Percentiles rank a stretch among this genome's conserved stretches.
Conservation (phyloP, 2,113 vertebrate genomes). For the Desmodus rotundus region DNA sequence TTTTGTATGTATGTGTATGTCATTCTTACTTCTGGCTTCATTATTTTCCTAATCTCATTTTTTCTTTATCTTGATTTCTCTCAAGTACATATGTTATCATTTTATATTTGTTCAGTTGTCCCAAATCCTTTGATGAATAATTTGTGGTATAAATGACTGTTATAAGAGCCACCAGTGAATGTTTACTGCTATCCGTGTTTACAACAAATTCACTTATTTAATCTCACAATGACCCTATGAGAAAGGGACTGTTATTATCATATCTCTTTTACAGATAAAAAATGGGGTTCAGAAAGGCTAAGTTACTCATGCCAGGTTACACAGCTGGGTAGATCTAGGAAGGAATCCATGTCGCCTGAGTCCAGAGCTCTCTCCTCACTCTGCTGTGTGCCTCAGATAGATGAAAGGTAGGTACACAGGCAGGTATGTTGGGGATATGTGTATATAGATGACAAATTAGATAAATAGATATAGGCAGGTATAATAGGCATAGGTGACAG, state of each 20-base stretch:
- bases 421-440: background rate
- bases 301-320: background rate
- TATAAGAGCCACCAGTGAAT: conserved; percentile 25
- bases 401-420: background rate
- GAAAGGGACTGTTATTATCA: background rate
- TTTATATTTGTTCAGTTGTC: conserved; percentile 46
- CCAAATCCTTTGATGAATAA: conserved; percentile 15
- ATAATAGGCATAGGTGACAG: background rate
- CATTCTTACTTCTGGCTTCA: background rate
- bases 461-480: background rate
- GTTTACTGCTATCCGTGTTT: background rate
- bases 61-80: conserved; percentile 44
- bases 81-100: conserved; percentile 41
- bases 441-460: background rate
- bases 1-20: background rate
- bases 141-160: background rate
- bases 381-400: background rate
- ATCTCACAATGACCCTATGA: background rate
- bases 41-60: conserved; percentile 39
- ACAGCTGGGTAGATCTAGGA: background rate
- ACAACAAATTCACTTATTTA: background rate
- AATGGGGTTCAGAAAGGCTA: background rate
- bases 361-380: background rate
- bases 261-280: background rate
- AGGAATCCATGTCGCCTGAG: background rate